Evolutionary conservation across 2,888 invertebrate genomes (phyloP).

Genomic region (Dynastes maya): DNA sequence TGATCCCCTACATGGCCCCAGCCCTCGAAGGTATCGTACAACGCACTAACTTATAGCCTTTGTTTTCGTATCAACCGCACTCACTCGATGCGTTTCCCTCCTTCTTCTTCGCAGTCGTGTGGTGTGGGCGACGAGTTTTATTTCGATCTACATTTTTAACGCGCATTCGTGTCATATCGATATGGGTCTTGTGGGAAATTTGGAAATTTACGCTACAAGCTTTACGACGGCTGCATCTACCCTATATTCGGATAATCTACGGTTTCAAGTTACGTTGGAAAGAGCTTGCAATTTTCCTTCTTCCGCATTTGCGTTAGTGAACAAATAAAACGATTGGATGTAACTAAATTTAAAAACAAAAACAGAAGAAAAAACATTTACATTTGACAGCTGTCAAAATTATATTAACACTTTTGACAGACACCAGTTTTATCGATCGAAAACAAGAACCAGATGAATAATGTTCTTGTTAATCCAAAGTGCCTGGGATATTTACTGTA

Average conservation of each 20-base stretch:
- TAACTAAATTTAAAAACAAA: no score
- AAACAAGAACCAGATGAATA: no score
- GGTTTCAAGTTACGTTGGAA: not conserved
- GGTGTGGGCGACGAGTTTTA: not conserved
- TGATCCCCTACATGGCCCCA: not conserved
- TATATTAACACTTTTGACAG: no score
- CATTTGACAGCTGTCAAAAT: no score
- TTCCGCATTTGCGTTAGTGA: no score
- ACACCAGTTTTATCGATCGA: no score
- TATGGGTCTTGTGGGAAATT: constrained; percentile 32
- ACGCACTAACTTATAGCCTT: constrained; percentile 52
- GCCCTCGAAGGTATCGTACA: constrained; percentile 15
- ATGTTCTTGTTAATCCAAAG: no score
- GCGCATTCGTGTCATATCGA: constrained; percentile 46
- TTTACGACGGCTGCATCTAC: not conserved
- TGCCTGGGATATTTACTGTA: no score
- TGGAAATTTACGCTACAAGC: not conserved
- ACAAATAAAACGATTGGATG: no score
- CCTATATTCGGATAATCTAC: constrained; percentile 1
- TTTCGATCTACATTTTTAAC: constrained; percentile 49
- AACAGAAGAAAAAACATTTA: no score
- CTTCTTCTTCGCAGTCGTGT: not conserved
- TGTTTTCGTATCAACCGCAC: constrained; percentile 47
- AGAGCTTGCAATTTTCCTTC: no score
- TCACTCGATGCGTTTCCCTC: not conserved